These are phyloP conservation scores for Lepisosteus oculatus DNA, from an alignment of 2,113 vertebrate species.

Conservation along the genomic window DNA sequence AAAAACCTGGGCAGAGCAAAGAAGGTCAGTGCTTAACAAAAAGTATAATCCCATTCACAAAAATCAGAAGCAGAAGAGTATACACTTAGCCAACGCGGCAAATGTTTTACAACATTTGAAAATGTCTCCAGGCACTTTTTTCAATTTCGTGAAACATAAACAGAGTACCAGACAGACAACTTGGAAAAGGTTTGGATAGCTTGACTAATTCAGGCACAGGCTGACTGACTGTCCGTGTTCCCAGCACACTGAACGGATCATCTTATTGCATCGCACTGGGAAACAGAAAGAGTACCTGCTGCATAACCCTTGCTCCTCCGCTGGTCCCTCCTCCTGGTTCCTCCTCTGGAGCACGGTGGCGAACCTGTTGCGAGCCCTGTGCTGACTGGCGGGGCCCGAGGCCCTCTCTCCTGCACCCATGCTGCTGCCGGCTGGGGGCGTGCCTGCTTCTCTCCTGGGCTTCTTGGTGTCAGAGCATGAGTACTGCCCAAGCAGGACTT, in stretches of 20 bases:
- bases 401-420: constrained; percentile 1
- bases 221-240: too few species aligned
- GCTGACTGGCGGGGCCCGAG: constrained; percentile 12
- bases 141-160: too few species aligned
- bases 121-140: neutral
- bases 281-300: constrained; percentile 74
- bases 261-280: too few species aligned
- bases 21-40: neutral
- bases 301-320: constrained; percentile 63
- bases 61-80: neutral
- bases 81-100: neutral
- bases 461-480: constrained; percentile 70
- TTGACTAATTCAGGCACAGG: too few species aligned
- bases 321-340: constrained; percentile 61
- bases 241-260: too few species aligned
- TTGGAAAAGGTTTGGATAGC: too few species aligned
- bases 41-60: neutral
- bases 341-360: constrained; percentile 77
- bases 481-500: constrained; percentile 84
- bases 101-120: neutral
- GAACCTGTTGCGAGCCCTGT: constrained; percentile 73
- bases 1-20: constrained; percentile 73
- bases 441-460: constrained; percentile 43
- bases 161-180: too few species aligned
- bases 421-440: neutral